These are phyloP conservation scores for Autographa pulchrina DNA, from an alignment of 2,888 invertebrate species.

Conservation along the genomic window DNA sequence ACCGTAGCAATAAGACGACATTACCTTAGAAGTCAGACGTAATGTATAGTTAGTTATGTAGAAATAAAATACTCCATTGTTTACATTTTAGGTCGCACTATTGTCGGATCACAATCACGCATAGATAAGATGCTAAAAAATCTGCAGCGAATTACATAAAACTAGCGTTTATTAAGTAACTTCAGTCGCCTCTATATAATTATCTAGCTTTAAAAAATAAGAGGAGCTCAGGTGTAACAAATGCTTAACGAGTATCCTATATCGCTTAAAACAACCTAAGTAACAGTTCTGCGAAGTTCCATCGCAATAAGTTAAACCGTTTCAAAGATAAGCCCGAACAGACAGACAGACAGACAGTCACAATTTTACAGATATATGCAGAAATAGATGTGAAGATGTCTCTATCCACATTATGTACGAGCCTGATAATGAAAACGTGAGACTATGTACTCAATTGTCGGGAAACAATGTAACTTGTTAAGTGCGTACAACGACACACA, in stretches of 20 bases:
- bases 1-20: constrained; percentile 32
- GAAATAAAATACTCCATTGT: constrained; percentile 54
- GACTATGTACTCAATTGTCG: constrained; percentile 62
- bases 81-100: constrained; percentile 57
- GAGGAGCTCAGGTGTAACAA: neutral
- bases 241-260: neutral
- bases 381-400: constrained; percentile 55
- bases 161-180: constrained; percentile 1
- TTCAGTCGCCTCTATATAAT: neutral
- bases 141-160: constrained; percentile 57
- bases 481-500: constrained; percentile 68
- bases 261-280: neutral
- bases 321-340: neutral
- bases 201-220: too few species aligned
- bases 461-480: constrained; percentile 67
- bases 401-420: constrained; percentile 59
- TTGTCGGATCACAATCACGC: constrained; percentile 64
- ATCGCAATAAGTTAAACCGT: neutral
- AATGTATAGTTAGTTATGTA: constrained; percentile 21
- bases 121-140: constrained; percentile 59
- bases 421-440: constrained; percentile 61
- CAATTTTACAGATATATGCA: neutral
- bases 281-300: neutral
- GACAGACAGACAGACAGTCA: neutral
- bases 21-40: constrained; percentile 17